Evolutionary conservation across 2,888 invertebrate genomes (phyloP).

Genomic region (Capitulum mitella): DNA sequence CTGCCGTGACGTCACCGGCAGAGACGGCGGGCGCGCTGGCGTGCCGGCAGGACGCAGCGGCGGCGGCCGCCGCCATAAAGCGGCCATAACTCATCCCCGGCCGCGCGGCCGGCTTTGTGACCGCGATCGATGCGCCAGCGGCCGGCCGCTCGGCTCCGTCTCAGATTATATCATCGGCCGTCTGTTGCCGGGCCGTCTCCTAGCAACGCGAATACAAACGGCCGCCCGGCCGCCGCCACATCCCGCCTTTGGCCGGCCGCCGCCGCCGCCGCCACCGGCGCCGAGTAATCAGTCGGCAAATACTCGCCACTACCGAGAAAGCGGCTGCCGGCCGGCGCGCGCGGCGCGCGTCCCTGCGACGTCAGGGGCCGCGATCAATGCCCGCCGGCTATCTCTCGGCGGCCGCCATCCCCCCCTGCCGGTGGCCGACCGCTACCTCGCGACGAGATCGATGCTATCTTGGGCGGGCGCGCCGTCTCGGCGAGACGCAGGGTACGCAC

Average conservation of each 20-base stretch:
- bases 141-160: neutral
- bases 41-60: neutral
- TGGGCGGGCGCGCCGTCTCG: neutral
- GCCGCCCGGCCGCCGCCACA: neutral
- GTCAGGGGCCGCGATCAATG: neutral
- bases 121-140: neutral
- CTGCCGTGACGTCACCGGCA: too few species aligned
- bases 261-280: neutral
- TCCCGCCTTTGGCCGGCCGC: neutral
- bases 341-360: neutral
- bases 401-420: neutral
- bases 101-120: neutral
- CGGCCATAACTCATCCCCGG: neutral
- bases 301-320: neutral
- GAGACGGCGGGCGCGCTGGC: too few species aligned
- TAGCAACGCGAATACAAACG: slow-evolving; percentile 2
- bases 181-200: neutral
- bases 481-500: neutral
- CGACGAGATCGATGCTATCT: slow-evolving; percentile 2
- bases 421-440: neutral
- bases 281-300: slow-evolving; percentile 3
- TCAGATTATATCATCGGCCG: slow-evolving; percentile 12
- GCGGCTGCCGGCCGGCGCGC: too few species aligned
- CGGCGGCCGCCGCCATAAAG: neutral
- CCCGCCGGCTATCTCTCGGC: neutral